Percentiles rank a stretch among this genome's conserved stretches.
Evolutionary conservation across 2,797 vertebrate species (phyloP).

Genomic region (Dromococcyx pavoninus): DNA sequence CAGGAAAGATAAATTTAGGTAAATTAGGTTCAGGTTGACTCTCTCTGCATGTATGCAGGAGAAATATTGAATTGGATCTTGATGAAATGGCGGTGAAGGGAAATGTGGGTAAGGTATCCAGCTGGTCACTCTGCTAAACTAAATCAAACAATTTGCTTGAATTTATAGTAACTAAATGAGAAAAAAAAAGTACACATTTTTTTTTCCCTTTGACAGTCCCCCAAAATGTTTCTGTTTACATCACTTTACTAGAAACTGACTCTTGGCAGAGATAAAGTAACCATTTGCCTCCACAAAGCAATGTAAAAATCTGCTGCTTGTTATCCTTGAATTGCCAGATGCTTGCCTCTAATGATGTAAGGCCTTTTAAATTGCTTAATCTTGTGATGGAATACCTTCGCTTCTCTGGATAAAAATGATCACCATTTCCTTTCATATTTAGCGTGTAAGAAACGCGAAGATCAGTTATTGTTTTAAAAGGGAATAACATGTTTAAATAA

Average conservation of each 20-base stretch:
- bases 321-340: conserved; percentile 70
- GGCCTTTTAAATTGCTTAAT: conserved; percentile 63
- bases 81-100: conserved; percentile 60
- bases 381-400: conserved; percentile 65
- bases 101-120: conserved; percentile 53
- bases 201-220: conserved; percentile 20
- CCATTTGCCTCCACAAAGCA: conserved; percentile 68
- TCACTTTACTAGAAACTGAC: conserved; percentile 66
- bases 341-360: conserved; percentile 72
- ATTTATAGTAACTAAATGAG: conserved; percentile 42
- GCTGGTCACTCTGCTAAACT: conserved; percentile 54
- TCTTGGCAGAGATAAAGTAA: conserved; percentile 75
- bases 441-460: conserved; percentile 14
- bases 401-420: conserved; percentile 31
- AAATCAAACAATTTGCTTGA: conserved; percentile 71
- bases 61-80: conserved; percentile 66
- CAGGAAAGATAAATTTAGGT: conserved; percentile 66
- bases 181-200: neutral
- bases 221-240: conserved; percentile 70
- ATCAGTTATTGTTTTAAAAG: neutral
- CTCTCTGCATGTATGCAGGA: conserved; percentile 45
- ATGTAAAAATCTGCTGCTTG: conserved; percentile 75
- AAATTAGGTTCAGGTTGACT: conserved; percentile 71
- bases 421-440: conserved; percentile 43
- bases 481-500: neutral